Base-by-base conservation (phyloP, 2,113 vertebrate species). In the Coreoperca whiteheadi region DNA sequence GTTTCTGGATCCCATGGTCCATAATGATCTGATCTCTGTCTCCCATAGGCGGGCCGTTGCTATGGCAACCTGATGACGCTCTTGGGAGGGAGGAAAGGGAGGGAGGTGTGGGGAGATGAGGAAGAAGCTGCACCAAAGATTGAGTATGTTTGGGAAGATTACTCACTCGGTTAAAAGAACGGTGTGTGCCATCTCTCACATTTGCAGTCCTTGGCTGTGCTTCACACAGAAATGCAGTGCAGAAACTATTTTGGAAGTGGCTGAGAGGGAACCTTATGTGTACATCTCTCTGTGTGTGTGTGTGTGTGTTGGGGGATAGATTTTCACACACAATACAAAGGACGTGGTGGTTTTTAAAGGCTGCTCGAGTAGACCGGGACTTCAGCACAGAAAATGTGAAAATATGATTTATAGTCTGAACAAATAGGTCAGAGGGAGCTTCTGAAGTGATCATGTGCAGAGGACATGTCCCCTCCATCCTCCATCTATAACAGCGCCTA, bases 31-130 rank as follows among this genome's bases (percentile, higher is more conserved):
- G 90, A 92, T 93, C 92, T 86, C 90, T 87, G 87, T 90, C 91
- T 92, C 93, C 88, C 89, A 92, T 92, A 92, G 93, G 93, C 91
- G 84, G 92, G 80, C 84, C 88, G 92, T 94, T 92, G 86, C 91
- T 83, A 87, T 89, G 91, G 91, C 69, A 92, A 93, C 91, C 82
- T 91, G 94, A 94, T 95, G 93, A 94, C 92, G 93, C 93, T 94
- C 90, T 91, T 51, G 74, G 79, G 87, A 79, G 76, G 82, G 84
- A 71, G 85, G 71, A 46, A 71, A 72, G 77, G 50, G 88, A 72
- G 81, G 82, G 88, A 82, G 87, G 86, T 72, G 77, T 8, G 30
- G 86, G 61, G 71, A 83, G 81, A 87, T 48, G 88, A 87, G 89
- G 87, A 90, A 87, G 86, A 81, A 61, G 84, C 87, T 78, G 89